phyloP scores from a whole-genome alignment of 1,140 invertebrate genomes.

The Pseudomyrmex dendroicus region DNA sequence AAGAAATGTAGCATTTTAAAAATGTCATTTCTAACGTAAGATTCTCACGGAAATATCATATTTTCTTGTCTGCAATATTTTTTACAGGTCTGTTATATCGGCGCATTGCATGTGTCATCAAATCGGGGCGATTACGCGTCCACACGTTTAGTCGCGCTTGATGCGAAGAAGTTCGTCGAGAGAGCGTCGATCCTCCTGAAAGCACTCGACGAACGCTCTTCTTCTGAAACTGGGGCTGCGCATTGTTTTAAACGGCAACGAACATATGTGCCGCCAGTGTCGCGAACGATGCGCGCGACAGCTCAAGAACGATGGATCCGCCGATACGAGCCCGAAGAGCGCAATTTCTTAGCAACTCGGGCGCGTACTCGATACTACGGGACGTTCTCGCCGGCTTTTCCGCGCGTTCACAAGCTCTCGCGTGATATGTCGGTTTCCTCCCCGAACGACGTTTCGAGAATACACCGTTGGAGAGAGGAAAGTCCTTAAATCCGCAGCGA shows the following conservation, averaged over 20 bases:
- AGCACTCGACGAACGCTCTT: neutral
- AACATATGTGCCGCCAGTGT: constrained; percentile 52
- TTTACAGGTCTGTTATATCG: constrained; percentile 11
- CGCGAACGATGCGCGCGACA: constrained; percentile 21
- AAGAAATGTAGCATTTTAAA: neutral
- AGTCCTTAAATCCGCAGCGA: constrained; percentile 15
- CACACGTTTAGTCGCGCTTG: constrained; percentile 10
- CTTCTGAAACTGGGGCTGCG: neutral
- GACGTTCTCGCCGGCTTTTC: constrained; percentile 31
- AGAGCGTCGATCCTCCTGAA: constrained; percentile 28
- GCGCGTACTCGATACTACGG: constrained; percentile 27
- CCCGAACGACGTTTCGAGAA: neutral
- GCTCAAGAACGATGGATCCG: constrained; percentile 27
- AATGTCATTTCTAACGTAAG: neutral
- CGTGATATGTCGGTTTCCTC: constrained; percentile 10
- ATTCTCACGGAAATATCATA: neutral
- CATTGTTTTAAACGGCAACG: constrained; percentile 57
- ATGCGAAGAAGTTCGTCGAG: constrained; percentile 29
- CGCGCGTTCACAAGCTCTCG: constrained; percentile 16
- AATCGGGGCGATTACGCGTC: constrained; percentile 28
- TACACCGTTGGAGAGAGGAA: neutral
- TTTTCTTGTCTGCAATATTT: neutral
- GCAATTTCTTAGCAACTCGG: constrained; percentile 52
- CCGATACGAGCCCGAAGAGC: constrained; percentile 33
- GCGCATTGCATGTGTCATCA: neutral